Percentiles rank a stretch among this genome's conserved stretches.
Evolutionary conservation across 1,140 invertebrate genomes (phyloP).

Genomic region (Eueides isabella): DNA sequence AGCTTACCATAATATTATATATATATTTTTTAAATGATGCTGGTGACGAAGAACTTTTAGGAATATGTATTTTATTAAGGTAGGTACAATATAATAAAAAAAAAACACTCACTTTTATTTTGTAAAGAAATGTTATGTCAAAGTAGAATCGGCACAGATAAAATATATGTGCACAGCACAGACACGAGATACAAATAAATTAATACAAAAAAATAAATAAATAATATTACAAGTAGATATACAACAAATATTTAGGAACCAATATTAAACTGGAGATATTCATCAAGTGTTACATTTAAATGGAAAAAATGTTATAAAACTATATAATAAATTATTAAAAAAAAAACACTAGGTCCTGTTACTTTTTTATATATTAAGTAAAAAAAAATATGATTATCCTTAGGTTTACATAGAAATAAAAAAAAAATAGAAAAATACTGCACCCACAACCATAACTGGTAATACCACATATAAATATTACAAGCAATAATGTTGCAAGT

Average conservation of each 20-base stretch:
- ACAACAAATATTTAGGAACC: background rate
- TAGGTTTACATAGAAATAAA: background rate
- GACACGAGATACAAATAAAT: background rate
- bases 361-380: background rate
- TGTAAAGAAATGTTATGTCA: background rate
- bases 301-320: background rate
- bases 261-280: background rate
- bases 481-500: no score
- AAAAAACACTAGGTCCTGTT: background rate
- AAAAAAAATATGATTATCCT: background rate
- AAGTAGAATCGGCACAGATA: background rate
- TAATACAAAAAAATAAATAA: background rate
- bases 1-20: background rate
- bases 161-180: background rate
- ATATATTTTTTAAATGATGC: no score
- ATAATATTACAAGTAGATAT: background rate
- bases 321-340: background rate
- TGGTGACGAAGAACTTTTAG: background rate
- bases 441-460: slow-evolving; percentile 2
- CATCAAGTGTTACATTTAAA: background rate
- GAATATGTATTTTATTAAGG: background rate
- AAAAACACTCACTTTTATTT: no score
- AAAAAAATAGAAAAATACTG: background rate
- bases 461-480: background rate
- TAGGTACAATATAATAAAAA: no score